Evolutionary conservation across 2,113 vertebrate species (phyloP).

Genomic region (Oncorhynchus nerka): DNA sequence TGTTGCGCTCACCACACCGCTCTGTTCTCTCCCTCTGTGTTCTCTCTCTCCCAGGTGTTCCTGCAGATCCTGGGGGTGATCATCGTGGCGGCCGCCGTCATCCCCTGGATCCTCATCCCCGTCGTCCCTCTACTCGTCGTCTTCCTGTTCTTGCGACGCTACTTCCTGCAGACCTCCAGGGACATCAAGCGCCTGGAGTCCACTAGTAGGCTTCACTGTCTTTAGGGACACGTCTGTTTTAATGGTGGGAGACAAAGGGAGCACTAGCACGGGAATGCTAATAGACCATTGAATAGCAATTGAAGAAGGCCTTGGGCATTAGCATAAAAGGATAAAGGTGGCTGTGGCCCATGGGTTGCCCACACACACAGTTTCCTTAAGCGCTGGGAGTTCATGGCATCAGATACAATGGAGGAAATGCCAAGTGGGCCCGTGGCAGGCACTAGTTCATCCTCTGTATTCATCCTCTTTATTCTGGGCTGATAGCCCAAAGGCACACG

Average conservation of each 20-base stretch:
- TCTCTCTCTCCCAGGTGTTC: slow-evolving; percentile 69
- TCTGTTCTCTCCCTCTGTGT: slow-evolving; percentile 1
- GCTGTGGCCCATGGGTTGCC: slow-evolving; percentile 50
- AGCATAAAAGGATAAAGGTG: slow-evolving; percentile 72
- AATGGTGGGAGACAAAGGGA: slow-evolving; percentile 55
- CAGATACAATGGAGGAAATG: slow-evolving; percentile 68
- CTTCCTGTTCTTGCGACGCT: slow-evolving; percentile 83
- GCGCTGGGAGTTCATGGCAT: slow-evolving; percentile 68
- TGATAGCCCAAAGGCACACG: slow-evolving; percentile 43
- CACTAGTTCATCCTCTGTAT: slow-evolving; percentile 50
- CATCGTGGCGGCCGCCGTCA: slow-evolving; percentile 80
- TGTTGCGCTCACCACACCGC: slow-evolving; percentile 5
- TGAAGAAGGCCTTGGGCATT: slow-evolving; percentile 56
- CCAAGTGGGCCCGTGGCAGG: slow-evolving; percentile 60
- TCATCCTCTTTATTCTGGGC: slow-evolving; percentile 48
- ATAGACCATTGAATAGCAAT: slow-evolving; percentile 52
- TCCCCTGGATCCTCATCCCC: slow-evolving; percentile 85
- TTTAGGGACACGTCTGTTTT: slow-evolving; percentile 48
- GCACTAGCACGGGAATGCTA: slow-evolving; percentile 63
- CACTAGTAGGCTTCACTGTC: slow-evolving; percentile 75
- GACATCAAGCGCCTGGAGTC: slow-evolving; percentile 89
- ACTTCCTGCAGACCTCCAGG: slow-evolving; percentile 86
- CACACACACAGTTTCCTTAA: slow-evolving; percentile 69
- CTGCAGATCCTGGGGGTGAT: slow-evolving; percentile 84
- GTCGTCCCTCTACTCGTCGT: slow-evolving; percentile 78